Evolutionary conservation across 92 coral and sea anemone genomes (phyloP), one percentile per base, ranked within the genome.

Genomic region (Paragorgia papillata): DNA sequence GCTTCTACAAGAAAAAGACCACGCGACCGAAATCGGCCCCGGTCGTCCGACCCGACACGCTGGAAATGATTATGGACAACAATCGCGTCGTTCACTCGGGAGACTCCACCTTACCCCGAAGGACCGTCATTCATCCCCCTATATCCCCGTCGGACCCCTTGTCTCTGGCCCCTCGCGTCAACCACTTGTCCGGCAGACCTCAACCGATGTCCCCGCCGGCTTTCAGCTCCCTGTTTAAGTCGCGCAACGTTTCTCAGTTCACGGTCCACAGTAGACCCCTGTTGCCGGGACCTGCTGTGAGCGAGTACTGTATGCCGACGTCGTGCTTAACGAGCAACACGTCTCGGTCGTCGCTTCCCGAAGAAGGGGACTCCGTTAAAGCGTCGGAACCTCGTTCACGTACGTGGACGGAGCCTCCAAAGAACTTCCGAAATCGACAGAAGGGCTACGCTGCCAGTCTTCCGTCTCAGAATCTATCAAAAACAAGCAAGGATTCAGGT

Each of bases 211-310:
- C 89, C 17, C 92, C 90, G 6, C 97, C 97, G 0, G 98, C 90
- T 12, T 86, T 91, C 15, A 89, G 85, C 24, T 84, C 97, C 34
- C 88, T 93, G 20, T 37, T 84, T 31, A 88, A 83, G 46, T 86
- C 97, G 10, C 85, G 90, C 18, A 77, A 80, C 28, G 89, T 92
- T 3, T 90, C 97, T 12, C 88, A 79, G 50, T 94, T 91, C 79
- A 89, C 98, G 9, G 96, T 95, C 2, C 87, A 85, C 25, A 94
- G 97, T 62, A 87, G 86, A 35, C 75, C 89, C 40, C 80, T 87
- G 13, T 96, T 86, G 18, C 83, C 88, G 15, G 68, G 75, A 9
- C 74, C 91, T 1, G 88, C 92, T 2, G 86, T 79, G 9, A 91
- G 87, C 53, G 92, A 89, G 56, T 91, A 87, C 49, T 88, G 97